Conservation (phyloP, 2,888 invertebrate genomes). For the Glaucopsyche alexis region DNA sequence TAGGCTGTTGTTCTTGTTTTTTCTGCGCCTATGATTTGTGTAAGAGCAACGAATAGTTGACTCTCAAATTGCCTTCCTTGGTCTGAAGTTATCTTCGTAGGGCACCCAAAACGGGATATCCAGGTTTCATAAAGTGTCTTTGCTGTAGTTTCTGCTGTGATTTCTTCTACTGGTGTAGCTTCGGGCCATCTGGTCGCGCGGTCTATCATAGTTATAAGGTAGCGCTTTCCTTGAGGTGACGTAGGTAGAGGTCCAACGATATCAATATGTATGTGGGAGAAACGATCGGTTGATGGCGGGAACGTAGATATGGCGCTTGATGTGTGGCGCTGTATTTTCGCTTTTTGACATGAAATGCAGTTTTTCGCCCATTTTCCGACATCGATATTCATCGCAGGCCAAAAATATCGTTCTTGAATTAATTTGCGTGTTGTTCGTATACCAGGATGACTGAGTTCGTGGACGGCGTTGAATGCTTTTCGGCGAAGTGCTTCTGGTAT, state of each 20-base stretch:
- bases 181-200: conserved; percentile 16
- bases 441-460: conserved; percentile 1
- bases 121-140: no score
- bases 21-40: neutral
- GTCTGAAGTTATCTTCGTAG: no score
- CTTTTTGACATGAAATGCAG: neutral
- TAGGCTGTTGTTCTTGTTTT: neutral
- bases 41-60: neutral
- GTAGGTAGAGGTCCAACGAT: conserved; percentile 16
- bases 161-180: conserved; percentile 7
- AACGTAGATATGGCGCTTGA: neutral
- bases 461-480: neutral
- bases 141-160: conserved; percentile 3
- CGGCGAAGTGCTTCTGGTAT: conserved; percentile 3
- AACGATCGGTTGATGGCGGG: conserved; percentile 7
- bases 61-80: no score
- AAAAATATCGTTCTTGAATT: neutral
- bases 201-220: conserved; percentile 15
- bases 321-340: conserved; percentile 1
- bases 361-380: neutral
- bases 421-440: conserved; percentile 1
- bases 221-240: neutral
- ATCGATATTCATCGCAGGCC: conserved; percentile 7
- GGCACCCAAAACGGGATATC: no score
- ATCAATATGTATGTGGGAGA: no score